These are phyloP conservation scores for Vannuccia rotundouncinata DNA, from an alignment of 2,888 invertebrate genomes.

Conservation along the genomic window DNA sequence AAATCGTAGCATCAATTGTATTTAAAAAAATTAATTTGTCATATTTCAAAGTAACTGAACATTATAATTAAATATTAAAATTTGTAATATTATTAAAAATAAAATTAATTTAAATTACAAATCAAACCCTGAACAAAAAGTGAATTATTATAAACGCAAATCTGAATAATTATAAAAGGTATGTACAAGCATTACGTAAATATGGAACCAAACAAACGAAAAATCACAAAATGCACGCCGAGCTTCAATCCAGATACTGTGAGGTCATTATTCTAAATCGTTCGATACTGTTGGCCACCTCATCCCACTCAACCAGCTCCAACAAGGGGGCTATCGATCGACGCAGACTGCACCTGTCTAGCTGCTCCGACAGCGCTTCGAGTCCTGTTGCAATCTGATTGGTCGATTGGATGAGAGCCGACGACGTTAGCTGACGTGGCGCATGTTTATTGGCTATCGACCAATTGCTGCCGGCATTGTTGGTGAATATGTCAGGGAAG, in stretches of 20 bases:
- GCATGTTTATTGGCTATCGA: not conserved
- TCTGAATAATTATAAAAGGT: not conserved
- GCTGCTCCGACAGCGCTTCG: not conserved
- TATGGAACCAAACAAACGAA: not conserved
- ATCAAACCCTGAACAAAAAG: not conserved
- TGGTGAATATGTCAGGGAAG: not conserved
- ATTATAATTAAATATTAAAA: no score
- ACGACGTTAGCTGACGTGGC: not conserved
- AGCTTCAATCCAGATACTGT: not conserved
- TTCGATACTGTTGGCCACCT: not conserved
- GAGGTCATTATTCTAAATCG: not conserved
- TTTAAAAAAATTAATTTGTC: no score
- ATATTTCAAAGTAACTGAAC: no score
- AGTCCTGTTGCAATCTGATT: not conserved
- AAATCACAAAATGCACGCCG: not conserved
- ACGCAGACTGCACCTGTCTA: not conserved
- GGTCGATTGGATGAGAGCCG: not conserved
- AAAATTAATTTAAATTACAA: no score
- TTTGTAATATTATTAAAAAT: no score
- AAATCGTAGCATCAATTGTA: no score
- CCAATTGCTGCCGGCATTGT: not conserved
- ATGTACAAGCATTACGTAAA: not conserved
- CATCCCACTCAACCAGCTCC: not conserved
- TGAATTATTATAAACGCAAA: not conserved
- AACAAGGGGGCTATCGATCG: not conserved